Evolutionary conservation across 2,797 vertebrate genomes (phyloP), one percentile per base, ranked within the genome.

Genomic region (Lacerta agilis): DNA sequence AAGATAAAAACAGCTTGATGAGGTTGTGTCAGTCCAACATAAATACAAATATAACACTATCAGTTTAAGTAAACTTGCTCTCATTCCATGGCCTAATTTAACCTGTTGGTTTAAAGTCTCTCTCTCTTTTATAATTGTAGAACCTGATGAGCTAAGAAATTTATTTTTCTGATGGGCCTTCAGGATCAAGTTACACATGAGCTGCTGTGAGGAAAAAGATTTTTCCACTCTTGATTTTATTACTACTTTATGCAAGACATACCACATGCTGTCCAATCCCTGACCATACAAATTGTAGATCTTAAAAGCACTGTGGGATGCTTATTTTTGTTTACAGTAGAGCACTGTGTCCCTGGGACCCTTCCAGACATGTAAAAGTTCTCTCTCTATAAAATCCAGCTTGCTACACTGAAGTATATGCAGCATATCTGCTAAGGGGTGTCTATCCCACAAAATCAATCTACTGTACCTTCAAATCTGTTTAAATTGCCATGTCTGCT

Each of bases 351-450:
- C 41, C 38, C 25, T 83, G 76, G 79, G 38, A 83, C 61, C 45
- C 76, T 93, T 89, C 90, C 86, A 93, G 87, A 88, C 9, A 92
- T 92, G 90, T 0, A 86, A 61, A 91, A 49, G 23, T 66, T 79
- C 41, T 43, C 38, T 55, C 66, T 83, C n/a, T 64, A 64, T 85
- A 66, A 88, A 69, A 80, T 73, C 43, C 67, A 64, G 67, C 27
- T 36, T 85, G 38, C 82, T 71, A 80, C 55, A 41, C 55, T 80
- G 45, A 86, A 79, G 49, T 45, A 38, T 72, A 84, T 11, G 82
- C 58, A 36, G 2, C 25, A 25, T 18, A 38, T 27, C 43, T 69
- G 72, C 1, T 33, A 7, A 73, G 8, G 8, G 55, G 25, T 41
- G 13, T 58, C 33, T 61, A 80, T 1, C 43, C 17, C 43, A 61